phyloP scores from a whole-genome alignment of 2,797 vertebrate species.

The Avahi laniger region DNA sequence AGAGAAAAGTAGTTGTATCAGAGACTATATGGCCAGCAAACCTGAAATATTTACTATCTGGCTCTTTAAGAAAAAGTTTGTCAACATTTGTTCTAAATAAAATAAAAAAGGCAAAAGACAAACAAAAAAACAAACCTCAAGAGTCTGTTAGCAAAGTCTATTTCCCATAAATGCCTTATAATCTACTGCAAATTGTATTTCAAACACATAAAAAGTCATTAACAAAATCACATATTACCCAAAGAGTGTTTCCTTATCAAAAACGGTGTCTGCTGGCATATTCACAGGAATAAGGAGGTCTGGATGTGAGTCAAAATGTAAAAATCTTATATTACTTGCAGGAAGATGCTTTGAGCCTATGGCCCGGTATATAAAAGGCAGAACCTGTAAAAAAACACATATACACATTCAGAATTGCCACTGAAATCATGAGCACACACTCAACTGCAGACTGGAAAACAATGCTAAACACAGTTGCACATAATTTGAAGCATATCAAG shows the following conservation, averaged over 20 bases:
- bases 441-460: background rate
- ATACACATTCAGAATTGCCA: background rate
- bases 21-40: background rate
- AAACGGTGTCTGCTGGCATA: constrained; percentile 95
- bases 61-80: background rate
- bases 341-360: constrained; percentile 96
- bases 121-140: background rate
- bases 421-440: background rate
- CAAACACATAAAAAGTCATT: background rate
- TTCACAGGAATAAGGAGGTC: constrained; percentile 97
- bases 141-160: background rate
- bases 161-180: background rate
- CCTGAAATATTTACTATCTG: background rate
- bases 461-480: background rate
- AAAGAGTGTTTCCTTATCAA: constrained; percentile 94
- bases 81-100: background rate
- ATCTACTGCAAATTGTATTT: constrained; percentile 1
- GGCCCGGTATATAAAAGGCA: constrained; percentile 94
- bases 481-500: background rate
- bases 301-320: constrained; percentile 97
- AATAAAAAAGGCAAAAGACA: background rate
- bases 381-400: constrained; percentile 86
- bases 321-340: constrained; percentile 88
- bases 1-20: background rate
- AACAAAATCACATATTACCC: constrained; percentile 84